Evolutionary conservation across 1,140 invertebrate species (phyloP).

Genomic region (Zaprionus ornatus): DNA sequence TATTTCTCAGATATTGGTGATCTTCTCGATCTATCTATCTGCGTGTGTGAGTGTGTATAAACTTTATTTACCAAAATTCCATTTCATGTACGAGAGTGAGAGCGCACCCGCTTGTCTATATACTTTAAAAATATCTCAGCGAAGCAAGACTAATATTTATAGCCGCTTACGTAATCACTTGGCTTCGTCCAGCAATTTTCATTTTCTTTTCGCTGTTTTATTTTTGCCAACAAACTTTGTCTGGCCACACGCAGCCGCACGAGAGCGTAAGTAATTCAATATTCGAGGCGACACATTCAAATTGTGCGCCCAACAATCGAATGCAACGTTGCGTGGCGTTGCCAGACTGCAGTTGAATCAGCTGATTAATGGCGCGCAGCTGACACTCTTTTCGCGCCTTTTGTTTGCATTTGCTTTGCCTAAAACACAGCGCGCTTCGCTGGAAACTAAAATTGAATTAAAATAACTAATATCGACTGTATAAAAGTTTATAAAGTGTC

Average conservation of each 20-base stretch:
- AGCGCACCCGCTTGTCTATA: constrained; percentile 43
- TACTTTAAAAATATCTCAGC: constrained; percentile 77
- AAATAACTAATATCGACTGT: constrained; percentile 6
- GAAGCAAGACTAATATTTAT: constrained; percentile 65
- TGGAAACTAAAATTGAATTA: not conserved
- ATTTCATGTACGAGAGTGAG: constrained; percentile 55
- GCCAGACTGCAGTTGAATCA: constrained; percentile 40
- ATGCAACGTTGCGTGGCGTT: constrained; percentile 42
- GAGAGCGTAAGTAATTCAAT: constrained; percentile 74
- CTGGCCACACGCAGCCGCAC: constrained; percentile 47
- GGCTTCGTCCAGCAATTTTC: constrained; percentile 63
- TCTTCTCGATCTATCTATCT: constrained; percentile 37
- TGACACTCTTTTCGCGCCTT: constrained; percentile 42
- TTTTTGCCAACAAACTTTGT: constrained; percentile 58
- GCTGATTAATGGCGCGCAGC: constrained; percentile 41
- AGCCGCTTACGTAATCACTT: constrained; percentile 73
- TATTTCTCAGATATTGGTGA: constrained; percentile 32
- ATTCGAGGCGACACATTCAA: constrained; percentile 39
- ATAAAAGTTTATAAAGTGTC: constrained; percentile 13
- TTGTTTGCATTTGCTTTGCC: constrained; percentile 33
- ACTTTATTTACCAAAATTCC: constrained; percentile 77
- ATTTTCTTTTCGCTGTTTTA: constrained; percentile 56
- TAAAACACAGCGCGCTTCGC: constrained; percentile 14
- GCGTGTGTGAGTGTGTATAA: constrained; percentile 48
- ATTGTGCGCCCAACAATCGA: constrained; percentile 41